phyloP scores from a whole-genome alignment of 2,113 vertebrate genomes.

The Sarotherodon lohbergeri region DNA sequence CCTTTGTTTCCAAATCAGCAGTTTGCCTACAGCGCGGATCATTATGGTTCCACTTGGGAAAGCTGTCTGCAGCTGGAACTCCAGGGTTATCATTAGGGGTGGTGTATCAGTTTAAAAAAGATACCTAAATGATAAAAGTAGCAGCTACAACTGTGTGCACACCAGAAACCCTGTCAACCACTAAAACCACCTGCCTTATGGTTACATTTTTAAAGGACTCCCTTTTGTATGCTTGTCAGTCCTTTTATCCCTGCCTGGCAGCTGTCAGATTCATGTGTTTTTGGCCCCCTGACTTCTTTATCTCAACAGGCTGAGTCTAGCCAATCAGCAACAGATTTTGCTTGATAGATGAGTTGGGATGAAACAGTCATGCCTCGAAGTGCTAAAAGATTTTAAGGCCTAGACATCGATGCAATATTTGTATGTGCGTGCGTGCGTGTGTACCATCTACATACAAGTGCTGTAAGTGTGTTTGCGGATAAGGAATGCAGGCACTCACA shows the following conservation, averaged over 20 bases:
- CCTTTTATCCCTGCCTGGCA: neutral
- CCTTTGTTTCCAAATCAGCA: conserved; percentile 69
- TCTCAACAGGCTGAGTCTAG: neutral
- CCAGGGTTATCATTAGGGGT: conserved; percentile 73
- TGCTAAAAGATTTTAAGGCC: conserved; percentile 1
- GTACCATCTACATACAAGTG: neutral
- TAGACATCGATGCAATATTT: neutral
- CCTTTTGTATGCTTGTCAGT: neutral
- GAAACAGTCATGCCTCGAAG: neutral
- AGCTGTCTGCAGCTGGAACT: conserved; percentile 59
- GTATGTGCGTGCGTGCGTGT: neutral
- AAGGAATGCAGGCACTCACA: conserved; percentile 87
- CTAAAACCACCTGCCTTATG: neutral
- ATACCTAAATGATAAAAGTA: conserved; percentile 50
- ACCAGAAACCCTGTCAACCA: conserved; percentile 36
- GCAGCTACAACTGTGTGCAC: conserved; percentile 3
- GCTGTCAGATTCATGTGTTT: conserved; percentile 34
- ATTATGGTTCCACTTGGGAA: conserved; percentile 59
- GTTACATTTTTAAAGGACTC: neutral
- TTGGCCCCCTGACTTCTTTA: conserved; percentile 45
- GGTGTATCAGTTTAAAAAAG: conserved; percentile 45
- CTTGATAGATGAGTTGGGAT: conserved; percentile 7
- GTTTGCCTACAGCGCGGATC: conserved; percentile 63
- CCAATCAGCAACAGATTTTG: conserved; percentile 39
- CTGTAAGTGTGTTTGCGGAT: conserved; percentile 4